phyloP scores from a whole-genome alignment of 2,113 vertebrate species.

The Capra hircus region DNA sequence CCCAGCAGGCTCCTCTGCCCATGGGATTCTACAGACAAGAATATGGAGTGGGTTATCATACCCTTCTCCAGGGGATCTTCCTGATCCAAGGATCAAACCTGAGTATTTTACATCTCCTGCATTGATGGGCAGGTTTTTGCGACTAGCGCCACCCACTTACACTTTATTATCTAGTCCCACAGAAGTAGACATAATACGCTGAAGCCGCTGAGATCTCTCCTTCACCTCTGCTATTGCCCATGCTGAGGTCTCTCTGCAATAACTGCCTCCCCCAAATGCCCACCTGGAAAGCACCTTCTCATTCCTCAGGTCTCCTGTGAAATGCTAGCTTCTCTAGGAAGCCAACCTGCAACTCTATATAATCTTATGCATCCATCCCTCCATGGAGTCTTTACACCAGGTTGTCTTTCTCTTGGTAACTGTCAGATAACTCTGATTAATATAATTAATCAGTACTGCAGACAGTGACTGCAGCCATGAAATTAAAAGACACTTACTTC shows the following conservation, averaged over 20 bases:
- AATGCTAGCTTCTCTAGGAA: background rate
- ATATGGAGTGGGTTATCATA: background rate
- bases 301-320: background rate
- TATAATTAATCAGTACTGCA: background rate
- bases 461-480: background rate
- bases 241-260: background rate
- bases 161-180: background rate
- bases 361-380: background rate
- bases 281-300: background rate
- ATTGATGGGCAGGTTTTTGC: background rate
- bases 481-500: background rate
- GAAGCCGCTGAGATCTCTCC: background rate
- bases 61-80: background rate
- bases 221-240: background rate
- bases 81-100: background rate
- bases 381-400: background rate
- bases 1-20: background rate
- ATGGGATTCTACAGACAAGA: background rate
- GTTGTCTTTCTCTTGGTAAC: background rate
- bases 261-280: background rate
- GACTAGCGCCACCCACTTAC: background rate
- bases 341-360: background rate
- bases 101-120: background rate
- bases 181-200: background rate
- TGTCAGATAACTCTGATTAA: background rate